Evolutionary conservation across 92 coral and sea anemone genomes (phyloP).

Genomic region (Zoanthus sansibaricus): DNA sequence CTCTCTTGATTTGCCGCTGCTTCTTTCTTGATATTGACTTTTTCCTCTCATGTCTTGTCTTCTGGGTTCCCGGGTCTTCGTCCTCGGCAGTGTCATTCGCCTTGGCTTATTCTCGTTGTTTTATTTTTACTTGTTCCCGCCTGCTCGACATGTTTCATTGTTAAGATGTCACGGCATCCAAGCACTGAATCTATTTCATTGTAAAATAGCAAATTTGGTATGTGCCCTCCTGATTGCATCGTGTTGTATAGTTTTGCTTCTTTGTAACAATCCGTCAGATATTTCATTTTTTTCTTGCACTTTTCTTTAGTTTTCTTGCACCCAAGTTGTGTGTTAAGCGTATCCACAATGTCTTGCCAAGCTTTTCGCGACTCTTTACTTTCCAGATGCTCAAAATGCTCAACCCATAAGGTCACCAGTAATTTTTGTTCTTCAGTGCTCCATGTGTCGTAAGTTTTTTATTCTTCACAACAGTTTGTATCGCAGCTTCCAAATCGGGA

Average conservation of each 20-base stretch:
- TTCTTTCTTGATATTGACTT: slow-evolving; percentile 27
- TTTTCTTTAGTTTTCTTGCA: slow-evolving; percentile 53
- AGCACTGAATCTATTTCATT: slow-evolving; percentile 61
- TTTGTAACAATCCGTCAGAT: slow-evolving; percentile 63
- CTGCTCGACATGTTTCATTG: slow-evolving; percentile 60
- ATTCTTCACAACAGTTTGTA: slow-evolving; percentile 10
- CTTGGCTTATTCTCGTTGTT: not conserved
- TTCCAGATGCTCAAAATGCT: slow-evolving; percentile 55
- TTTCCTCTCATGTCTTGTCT: slow-evolving; percentile 14
- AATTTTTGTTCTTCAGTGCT: slow-evolving; percentile 55
- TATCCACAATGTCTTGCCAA: slow-evolving; percentile 59
- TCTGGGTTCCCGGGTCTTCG: slow-evolving; percentile 15
- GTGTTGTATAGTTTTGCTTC: slow-evolving; percentile 59
- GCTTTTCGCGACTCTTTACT: slow-evolving; percentile 65
- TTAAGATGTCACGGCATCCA: slow-evolving; percentile 69
- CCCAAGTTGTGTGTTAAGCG: slow-evolving; percentile 54
- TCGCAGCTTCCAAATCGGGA: slow-evolving; percentile 16
- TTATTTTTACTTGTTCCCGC: slow-evolving; percentile 37
- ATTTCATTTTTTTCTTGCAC: slow-evolving; percentile 66
- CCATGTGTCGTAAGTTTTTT: slow-evolving; percentile 51
- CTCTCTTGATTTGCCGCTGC: slow-evolving; percentile 29
- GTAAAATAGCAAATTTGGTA: slow-evolving; percentile 48
- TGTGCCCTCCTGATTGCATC: slow-evolving; percentile 62
- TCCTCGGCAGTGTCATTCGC: not conserved
- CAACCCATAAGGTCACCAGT: slow-evolving; percentile 63